Conservation (phyloP, 2,113 vertebrate species). For the Galemys pyrenaicus region DNA sequence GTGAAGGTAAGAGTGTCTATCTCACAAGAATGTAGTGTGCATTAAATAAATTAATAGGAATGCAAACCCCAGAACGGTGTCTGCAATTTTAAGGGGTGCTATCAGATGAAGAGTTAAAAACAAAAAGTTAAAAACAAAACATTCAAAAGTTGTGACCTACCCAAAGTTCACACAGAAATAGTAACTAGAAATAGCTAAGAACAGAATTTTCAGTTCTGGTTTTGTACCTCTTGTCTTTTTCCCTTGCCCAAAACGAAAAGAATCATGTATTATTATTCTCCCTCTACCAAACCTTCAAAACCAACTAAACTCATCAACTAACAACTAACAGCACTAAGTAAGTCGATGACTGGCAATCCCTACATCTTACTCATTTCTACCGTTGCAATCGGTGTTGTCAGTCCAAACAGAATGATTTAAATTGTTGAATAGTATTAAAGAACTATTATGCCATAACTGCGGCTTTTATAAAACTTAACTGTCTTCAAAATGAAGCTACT, state of each 20-base stretch:
- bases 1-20: neutral
- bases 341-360: neutral
- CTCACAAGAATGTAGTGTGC: neutral
- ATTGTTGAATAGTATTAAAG: too few species aligned
- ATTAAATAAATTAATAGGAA: neutral
- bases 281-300: neutral
- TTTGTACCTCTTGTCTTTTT: neutral
- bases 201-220: neutral
- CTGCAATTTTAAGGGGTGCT: neutral
- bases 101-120: neutral
- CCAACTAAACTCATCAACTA: neutral
- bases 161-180: neutral
- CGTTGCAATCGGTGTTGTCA: neutral
- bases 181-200: neutral
- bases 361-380: neutral
- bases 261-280: neutral
- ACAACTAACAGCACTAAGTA: neutral
- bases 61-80: neutral
- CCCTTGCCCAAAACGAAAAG: neutral
- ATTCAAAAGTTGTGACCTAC: neutral
- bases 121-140: neutral
- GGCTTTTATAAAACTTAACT: neutral
- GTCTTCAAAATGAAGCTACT: neutral
- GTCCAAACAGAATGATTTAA: too few species aligned
- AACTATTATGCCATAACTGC: neutral